A percentile compares a stretch with the other conserved stretches of the same genome.
phyloP scores from a whole-genome alignment of 92 coral and sea anemone species.

The Epizoanthus stellaris region DNA sequence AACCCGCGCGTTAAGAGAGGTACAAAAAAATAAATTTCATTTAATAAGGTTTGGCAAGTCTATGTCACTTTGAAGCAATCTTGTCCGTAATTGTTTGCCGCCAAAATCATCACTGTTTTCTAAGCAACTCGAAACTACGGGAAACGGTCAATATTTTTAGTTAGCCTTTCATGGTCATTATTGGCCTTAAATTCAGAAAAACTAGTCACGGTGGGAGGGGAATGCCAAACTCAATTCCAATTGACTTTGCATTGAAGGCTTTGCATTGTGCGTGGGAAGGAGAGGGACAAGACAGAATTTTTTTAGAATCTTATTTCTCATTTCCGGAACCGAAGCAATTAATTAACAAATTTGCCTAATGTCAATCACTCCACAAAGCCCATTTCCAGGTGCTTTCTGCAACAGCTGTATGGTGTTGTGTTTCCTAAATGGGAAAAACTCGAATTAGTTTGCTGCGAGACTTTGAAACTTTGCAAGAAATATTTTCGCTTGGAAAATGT shows the following conservation, averaged over 20 bases:
- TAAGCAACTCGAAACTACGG: slow-evolving; percentile 52
- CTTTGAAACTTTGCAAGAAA: slow-evolving; percentile 14
- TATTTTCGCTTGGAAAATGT: background rate
- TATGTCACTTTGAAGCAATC: slow-evolving; percentile 80
- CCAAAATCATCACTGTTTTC: slow-evolving; percentile 65
- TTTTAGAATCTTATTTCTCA: slow-evolving; percentile 94
- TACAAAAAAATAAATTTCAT: slow-evolving; percentile 76
- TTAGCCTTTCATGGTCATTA: slow-evolving; percentile 38
- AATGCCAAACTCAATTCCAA: slow-evolving; percentile 23
- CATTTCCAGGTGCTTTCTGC: slow-evolving; percentile 85
- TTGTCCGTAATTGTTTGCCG: slow-evolving; percentile 69
- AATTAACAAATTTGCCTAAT: slow-evolving; percentile 97
- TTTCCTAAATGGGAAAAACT: slow-evolving; percentile 73
- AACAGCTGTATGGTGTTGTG: slow-evolving; percentile 94
- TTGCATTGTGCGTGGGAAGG: slow-evolving; percentile 80
- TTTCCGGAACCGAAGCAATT: slow-evolving; percentile 99
- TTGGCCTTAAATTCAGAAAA: slow-evolving; percentile 36
- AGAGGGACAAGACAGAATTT: slow-evolving; percentile 71
- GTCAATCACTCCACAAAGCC: slow-evolving; percentile 97
- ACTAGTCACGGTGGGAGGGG: slow-evolving; percentile 33
- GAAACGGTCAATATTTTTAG: slow-evolving; percentile 63
- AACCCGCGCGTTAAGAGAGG: slow-evolving; percentile 54
- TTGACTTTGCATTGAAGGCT: slow-evolving; percentile 36
- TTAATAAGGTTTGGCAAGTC: slow-evolving; percentile 78
- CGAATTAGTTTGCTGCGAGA: slow-evolving; percentile 54